Conservation (phyloP, 2,888 invertebrate species). For the Polietes domitor region DNA sequence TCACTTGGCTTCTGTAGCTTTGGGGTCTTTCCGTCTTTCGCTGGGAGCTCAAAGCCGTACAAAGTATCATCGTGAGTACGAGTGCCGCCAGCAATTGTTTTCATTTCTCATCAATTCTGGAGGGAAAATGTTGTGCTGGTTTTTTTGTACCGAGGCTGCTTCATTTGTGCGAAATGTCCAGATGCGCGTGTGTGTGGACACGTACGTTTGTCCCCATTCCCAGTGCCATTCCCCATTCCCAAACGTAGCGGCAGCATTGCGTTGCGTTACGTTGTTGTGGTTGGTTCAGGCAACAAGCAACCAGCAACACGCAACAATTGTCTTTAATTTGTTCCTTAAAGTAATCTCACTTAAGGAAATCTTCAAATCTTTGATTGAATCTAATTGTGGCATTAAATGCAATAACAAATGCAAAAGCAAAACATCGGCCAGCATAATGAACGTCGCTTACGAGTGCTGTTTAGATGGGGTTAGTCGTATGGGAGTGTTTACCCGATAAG, state of each 20-base stretch:
- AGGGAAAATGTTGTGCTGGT: slow-evolving; percentile 44
- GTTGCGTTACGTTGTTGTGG: not conserved
- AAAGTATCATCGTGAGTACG: not conserved
- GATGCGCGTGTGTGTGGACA: slow-evolving; percentile 35
- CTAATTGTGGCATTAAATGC: slow-evolving; percentile 59
- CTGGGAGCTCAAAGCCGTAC: not conserved
- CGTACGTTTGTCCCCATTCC: slow-evolving; percentile 59
- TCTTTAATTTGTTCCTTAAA: slow-evolving; percentile 66
- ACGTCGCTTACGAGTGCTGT: not conserved
- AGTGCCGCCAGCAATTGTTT: slow-evolving; percentile 45
- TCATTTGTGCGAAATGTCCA: slow-evolving; percentile 16
- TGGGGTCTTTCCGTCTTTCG: slow-evolving; percentile 4
- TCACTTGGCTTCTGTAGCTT: slow-evolving; percentile 28
- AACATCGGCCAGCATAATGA: not conserved
- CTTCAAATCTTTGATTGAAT: slow-evolving; percentile 64
- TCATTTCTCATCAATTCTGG: slow-evolving; percentile 36
- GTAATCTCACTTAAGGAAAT: slow-evolving; percentile 65
- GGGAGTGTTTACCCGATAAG: too few species aligned
- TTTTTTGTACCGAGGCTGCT: not conserved
- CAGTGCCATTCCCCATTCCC: slow-evolving; percentile 45
- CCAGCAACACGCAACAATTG: slow-evolving; percentile 62
- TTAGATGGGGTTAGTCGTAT: not conserved
- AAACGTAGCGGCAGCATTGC: slow-evolving; percentile 12
- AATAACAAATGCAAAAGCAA: slow-evolving; percentile 9
- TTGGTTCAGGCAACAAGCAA: not conserved